Evolutionary conservation across 2,888 invertebrate genomes (phyloP), one percentile per base, ranked within the genome.

Genomic region (Zaprionus bogoriensis): DNA sequence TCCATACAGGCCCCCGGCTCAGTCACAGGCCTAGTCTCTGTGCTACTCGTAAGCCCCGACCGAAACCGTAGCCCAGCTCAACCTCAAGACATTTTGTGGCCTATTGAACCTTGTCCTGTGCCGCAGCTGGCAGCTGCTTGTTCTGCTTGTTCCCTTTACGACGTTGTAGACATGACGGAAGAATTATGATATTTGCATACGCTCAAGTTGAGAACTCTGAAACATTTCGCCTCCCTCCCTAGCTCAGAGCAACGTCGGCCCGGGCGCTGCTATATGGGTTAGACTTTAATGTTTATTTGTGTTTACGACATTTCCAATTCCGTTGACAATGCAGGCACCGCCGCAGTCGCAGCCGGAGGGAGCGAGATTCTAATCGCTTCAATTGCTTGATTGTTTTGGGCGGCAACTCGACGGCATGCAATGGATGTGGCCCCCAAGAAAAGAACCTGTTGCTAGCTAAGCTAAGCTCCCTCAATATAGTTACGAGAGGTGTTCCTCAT

Each of bases 111-210:
- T 45, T 55, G 57, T 61, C 53, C 42, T 23, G 46, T 39, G 17
- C 22, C 46, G 38, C 42, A 20, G 36, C 58, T 68, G 66, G 65
- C 74, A 74, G 62, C 62, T 62, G 63, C 55, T 62, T n/a, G n/a
- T n/a, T n/a, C 32, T 36, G 39, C 62, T 46, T 55, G 66, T 50
- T 44, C 60, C 57, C 54, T 67, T 73, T 66, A 72, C 48, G 54
- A 67, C 66, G 63, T 61, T 74, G 74, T 64, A 76, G 68, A 70
- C 71, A 74, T 57, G 79, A 66, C 64, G 62, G 60, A 44, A 58
- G 67, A 82, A 84, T 82, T 79, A 82, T 82, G 72, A 78, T 81
- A 82, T 84, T 84, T 81, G 77, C 77, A 78, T 84, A 84, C 68
- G 67, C 58, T 83, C 74, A 80, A 77, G 80, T 75, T 70, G 72